Percentiles rank a stretch among this genome's conserved stretches.
Conservation (phyloP, 2,113 vertebrate species). For the Nestor notabilis region DNA sequence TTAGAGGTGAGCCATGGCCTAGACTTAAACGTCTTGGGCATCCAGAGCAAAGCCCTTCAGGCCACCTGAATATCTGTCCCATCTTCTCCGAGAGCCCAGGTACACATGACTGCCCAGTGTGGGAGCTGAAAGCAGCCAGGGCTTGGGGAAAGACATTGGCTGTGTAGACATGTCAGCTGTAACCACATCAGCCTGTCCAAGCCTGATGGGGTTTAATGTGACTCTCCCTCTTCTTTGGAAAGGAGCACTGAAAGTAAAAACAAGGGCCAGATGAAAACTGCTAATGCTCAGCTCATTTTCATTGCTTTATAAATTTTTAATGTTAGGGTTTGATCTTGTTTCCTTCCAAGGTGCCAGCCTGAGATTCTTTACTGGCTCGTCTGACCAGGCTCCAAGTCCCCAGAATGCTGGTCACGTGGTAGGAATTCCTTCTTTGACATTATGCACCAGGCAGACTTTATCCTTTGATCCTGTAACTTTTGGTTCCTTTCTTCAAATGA, state of each 20-base stretch:
- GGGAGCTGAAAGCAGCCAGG: not conserved
- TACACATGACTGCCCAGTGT: not conserved
- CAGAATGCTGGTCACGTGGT: not conserved
- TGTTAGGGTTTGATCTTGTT: not conserved
- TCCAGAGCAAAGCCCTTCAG: not conserved
- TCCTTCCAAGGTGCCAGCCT: not conserved
- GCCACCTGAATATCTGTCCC: not conserved
- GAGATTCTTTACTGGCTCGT: not conserved
- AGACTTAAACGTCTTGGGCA: no score
- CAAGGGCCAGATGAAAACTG: not conserved
- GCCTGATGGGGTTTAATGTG: fast-evolving
- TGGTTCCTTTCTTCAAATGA: not conserved
- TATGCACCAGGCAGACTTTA: not conserved
- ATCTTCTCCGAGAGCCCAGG: no score
- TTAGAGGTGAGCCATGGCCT: not conserved
- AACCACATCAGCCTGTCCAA: not conserved
- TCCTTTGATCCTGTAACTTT: not conserved
- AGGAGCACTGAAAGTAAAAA: not conserved
- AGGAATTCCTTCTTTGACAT: not conserved
- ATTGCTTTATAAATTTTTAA: not conserved
- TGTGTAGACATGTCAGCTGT: not conserved
- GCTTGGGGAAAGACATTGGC: not conserved
- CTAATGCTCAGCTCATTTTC: not conserved
- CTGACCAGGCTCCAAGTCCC: not conserved
- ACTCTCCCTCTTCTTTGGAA: not conserved